These are phyloP conservation scores for Didymodactylos carnosus DNA, from an alignment of 2,888 invertebrate species.

Conservation along the genomic window DNA sequence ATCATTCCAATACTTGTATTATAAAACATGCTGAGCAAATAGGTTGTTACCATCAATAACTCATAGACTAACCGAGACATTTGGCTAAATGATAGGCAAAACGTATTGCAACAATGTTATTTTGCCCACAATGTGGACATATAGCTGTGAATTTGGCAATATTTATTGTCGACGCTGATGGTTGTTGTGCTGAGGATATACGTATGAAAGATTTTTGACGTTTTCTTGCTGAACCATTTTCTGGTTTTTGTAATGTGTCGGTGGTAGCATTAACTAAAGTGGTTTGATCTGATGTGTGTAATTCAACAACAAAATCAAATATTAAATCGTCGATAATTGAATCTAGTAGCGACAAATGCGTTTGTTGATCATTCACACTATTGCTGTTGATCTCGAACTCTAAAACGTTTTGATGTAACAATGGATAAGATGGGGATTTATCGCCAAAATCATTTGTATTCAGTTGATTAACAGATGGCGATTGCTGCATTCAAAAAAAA, in stretches of 20 bases:
- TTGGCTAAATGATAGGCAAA: background rate
- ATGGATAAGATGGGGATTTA: too few relatives aligned
- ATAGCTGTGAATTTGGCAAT: background rate
- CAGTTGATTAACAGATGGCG: too few relatives aligned
- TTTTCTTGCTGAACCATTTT: background rate
- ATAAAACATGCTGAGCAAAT: background rate
- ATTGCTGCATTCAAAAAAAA: too few relatives aligned
- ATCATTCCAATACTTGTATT: too few relatives aligned
- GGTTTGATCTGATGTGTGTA: background rate
- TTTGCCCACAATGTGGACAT: background rate
- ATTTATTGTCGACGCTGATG: too few relatives aligned
- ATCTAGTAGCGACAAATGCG: too few relatives aligned
- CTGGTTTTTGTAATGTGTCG: background rate
- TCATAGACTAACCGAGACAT: background rate
- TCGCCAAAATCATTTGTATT: too few relatives aligned
- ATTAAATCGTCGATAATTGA: background rate
- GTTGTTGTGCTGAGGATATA: background rate
- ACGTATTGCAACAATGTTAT: background rate
- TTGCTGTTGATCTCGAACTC: too few relatives aligned
- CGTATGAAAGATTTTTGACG: background rate
- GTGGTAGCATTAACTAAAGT: background rate
- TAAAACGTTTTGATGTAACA: too few relatives aligned
- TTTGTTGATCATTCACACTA: too few relatives aligned
- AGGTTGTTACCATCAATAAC: too few relatives aligned
- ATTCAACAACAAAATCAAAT: background rate